Base-by-base conservation (phyloP, 1,140 invertebrate genomes). In the Drosophila nannoptera region DNA sequence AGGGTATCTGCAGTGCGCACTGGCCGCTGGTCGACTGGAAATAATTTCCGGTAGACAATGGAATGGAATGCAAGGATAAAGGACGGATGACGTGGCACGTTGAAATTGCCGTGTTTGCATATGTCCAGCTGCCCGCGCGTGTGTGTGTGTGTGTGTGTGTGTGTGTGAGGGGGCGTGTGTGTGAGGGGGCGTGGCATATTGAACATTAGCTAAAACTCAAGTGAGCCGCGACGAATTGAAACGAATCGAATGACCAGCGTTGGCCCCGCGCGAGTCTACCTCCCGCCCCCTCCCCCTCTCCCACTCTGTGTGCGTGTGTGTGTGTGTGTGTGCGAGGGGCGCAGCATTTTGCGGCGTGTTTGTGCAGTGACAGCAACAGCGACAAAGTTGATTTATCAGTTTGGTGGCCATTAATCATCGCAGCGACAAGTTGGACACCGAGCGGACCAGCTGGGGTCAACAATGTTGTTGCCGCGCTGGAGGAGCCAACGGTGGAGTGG, bases 311-410 rank as follows among this genome's bases (percentile, higher is more conserved):
- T 53, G 45, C 48, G 38, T n/a, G 14, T 31, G 64, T 55, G 69
- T 45, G 29, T 9, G 64, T 52, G 43, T 68, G 50, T 68, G 31
- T 56, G 33, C 38, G 40, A 29, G 72, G 64, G 78, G 68, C 55
- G 68, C 76, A 80, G 81, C 74, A 75, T 75, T 86, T 86, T 86
- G 81, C 81, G 81, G 81, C 81, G 81, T 86, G 81, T 86, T 86
- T 86, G 81, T 86, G 77, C 81, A 86, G 77, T 86, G 81, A 86
- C 81, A 86, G 81, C 81, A 81, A 86, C 81, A 86, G 81, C 81
- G 81, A 86, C 81, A 86, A 86, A 86, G 81, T 86, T 86, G 81
- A 86, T 86, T 86, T 86, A 86, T 86, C 81, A 86, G 81, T 86
- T 86, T 86, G 81, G 77, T 86, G 81, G 81, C 81, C 81, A 86